Evolutionary conservation across 2,888 invertebrate genomes (phyloP).

Genomic region (Suillia variegata): DNA sequence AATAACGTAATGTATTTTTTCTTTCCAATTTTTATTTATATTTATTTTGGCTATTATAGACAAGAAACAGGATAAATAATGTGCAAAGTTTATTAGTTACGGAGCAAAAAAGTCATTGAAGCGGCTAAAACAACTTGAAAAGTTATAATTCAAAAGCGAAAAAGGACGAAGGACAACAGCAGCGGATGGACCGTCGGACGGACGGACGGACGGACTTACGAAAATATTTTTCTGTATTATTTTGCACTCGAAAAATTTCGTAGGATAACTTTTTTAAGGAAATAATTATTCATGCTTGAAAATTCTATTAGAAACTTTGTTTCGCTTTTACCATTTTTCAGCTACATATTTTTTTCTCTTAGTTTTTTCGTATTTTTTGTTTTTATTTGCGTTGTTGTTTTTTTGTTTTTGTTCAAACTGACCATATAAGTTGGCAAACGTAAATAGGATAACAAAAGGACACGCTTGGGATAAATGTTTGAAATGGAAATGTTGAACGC

Average conservation of each 20-base stretch:
- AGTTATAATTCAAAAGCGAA: background rate
- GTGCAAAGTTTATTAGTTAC: background rate
- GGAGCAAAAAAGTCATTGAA: background rate
- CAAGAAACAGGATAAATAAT: background rate
- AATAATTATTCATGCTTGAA: slow-evolving; percentile 42
- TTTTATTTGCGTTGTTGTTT: slow-evolving; percentile 1
- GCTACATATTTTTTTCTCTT: too few relatives aligned
- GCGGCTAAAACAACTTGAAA: background rate
- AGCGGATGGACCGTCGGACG: background rate
- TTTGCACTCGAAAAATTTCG: too few relatives aligned
- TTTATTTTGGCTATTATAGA: background rate
- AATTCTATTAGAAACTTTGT: slow-evolving; percentile 46
- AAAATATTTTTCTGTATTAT: too few relatives aligned
- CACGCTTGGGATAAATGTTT: background rate
- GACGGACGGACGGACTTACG: too few relatives aligned
- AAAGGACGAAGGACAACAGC: background rate
- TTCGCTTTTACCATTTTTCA: too few relatives aligned
- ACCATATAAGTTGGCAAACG: background rate
- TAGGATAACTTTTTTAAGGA: too few relatives aligned
- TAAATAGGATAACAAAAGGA: background rate
- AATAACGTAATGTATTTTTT: too few relatives aligned
- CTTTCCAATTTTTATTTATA: background rate
- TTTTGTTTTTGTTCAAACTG: slow-evolving; percentile 29
- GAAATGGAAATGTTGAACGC: slow-evolving; percentile 46
- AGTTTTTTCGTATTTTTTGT: too few relatives aligned